Evolutionary conservation across 2,888 invertebrate genomes (phyloP), one percentile per base, ranked within the genome.

Genomic region (Venustoraphidia nigricollis): DNA sequence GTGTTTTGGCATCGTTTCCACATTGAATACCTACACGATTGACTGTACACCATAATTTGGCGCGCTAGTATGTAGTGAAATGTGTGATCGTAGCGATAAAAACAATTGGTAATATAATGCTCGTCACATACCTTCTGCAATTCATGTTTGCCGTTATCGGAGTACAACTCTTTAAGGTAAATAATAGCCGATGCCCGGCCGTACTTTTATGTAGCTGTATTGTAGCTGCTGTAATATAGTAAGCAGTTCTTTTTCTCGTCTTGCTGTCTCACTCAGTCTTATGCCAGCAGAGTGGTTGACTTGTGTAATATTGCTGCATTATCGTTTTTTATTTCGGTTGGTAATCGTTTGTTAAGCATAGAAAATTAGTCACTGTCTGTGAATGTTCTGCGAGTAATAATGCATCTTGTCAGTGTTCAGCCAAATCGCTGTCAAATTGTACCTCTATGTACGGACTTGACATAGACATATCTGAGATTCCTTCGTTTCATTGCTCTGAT

Each of bases 111-210:
- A 97, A 97, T 83, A 97, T 97, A 75, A 94, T 97, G 87, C 82
- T 98, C 83, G 97, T 98, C 75, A 97, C 97, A 70, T 94, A 94
- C 80, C 89, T 98, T 71, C 90, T 98, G 71, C 92, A 96, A 83
- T 98, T 98, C 82, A 97, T 98, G 96, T 98, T 98, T 74, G 96
- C 97, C 75, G 96, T 96, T 71, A 97, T 98, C 73, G 97, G 97
- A 77, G 97, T 98, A 71, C 97, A 98, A 78, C 84, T 98, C 62
- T 98, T 98, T 80, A 97, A 98, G 87, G 91, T 91, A 81, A 81
- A 75, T 68, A 58, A 59, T 61, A 58, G 57, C 54, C 57, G 60
- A 59, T 59, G 60, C 54, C 59, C 58, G 61, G 27, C 27, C 6
- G 27, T 27, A 27, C 27, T 27, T 27, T 41, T 11, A 46, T 34